Evolutionary conservation across 2,113 vertebrate genomes (phyloP).

Genomic region (Nannobrachium achirus): DNA sequence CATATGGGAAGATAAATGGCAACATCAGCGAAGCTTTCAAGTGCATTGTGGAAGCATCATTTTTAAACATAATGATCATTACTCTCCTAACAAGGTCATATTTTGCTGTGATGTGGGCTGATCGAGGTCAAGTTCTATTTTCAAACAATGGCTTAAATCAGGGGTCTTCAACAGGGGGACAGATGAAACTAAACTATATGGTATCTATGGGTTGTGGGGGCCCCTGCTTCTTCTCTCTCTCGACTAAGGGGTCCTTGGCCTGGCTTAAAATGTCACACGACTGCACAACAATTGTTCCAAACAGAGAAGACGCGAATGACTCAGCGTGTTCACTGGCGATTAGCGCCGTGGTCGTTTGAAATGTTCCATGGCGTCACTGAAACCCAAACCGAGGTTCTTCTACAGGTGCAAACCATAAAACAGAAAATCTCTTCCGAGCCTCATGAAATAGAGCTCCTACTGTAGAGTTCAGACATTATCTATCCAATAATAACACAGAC

Average conservation of each 20-base stretch:
- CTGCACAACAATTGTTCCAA: conserved; percentile 8
- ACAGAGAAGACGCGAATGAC: neutral
- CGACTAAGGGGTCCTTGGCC: no score
- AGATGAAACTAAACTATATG: no score
- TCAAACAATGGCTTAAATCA: conserved; percentile 16
- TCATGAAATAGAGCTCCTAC: conserved; percentile 7
- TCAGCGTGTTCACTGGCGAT: conserved; percentile 3
- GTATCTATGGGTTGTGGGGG: no score
- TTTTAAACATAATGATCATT: conserved; percentile 17
- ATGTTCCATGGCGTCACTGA: conserved; percentile 45
- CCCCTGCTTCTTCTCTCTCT: no score
- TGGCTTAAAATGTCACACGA: neutral
- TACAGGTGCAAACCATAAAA: conserved; percentile 23
- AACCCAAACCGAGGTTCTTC: conserved; percentile 32
- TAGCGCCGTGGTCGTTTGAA: conserved; percentile 15
- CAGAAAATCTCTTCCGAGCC: neutral
- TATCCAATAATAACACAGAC: conserved; percentile 37
- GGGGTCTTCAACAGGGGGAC: no score
- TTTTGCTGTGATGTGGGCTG: neutral
- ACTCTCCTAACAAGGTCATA: neutral
- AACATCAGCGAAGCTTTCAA: neutral
- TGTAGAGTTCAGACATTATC: no score
- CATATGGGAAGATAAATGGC: neutral
- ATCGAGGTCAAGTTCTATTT: neutral
- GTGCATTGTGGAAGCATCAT: neutral